These are phyloP conservation scores for Bombylius major DNA, from an alignment of 2,888 invertebrate genomes.

Conservation along the genomic window DNA sequence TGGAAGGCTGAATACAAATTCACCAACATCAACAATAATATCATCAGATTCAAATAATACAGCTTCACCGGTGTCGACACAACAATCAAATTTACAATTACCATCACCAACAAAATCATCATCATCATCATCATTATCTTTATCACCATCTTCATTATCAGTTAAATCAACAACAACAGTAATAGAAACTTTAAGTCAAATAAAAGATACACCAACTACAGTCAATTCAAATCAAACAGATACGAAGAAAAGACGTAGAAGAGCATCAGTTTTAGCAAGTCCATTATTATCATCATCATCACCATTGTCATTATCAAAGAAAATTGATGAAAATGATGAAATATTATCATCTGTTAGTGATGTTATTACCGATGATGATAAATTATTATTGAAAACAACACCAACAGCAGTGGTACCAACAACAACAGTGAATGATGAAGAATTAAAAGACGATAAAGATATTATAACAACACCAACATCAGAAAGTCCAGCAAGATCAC, in stretches of 20 bases:
- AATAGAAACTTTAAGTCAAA: neutral
- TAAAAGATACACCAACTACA: neutral
- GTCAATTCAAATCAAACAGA: neutral
- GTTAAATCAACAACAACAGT: neutral
- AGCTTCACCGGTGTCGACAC: neutral
- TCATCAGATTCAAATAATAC: neutral
- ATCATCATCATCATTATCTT: neutral
- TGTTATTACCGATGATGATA: neutral
- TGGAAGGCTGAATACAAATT: slow-evolving; percentile 19
- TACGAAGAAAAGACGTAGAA: neutral
- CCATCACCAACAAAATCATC: slow-evolving; percentile 8
- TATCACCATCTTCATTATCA: neutral
- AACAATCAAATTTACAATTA: neutral
- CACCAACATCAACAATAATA: slow-evolving; percentile 14
- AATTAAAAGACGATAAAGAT: slow-evolving; percentile 25
- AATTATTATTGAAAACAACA: neutral
- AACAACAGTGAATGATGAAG: slow-evolving; percentile 10
- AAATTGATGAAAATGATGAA: slow-evolving; percentile 2
- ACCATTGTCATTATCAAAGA: neutral
- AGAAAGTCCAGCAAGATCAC: slow-evolving; percentile 12
- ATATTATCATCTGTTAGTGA: neutral
- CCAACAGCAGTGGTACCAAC: slow-evolving; percentile 5
- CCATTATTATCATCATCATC: slow-evolving; percentile 10
- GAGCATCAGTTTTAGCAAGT: neutral
- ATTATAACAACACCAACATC: slow-evolving; percentile 15